phyloP scores from a whole-genome alignment of 2,113 vertebrate species.

The Pseudonaja textilis region DNA sequence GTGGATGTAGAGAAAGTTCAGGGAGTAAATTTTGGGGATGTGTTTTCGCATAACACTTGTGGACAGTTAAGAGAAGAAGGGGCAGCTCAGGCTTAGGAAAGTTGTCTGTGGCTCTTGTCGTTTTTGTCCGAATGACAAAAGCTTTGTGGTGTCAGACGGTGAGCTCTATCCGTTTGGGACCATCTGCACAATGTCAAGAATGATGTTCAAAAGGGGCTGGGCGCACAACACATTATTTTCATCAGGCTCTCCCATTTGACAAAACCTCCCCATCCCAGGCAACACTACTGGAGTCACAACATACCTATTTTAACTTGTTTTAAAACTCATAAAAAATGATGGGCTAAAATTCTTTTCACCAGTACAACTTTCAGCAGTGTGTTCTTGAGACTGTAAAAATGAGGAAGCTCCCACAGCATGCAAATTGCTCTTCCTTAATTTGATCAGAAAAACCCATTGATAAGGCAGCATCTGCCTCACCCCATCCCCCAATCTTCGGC shows the following conservation, averaged over 20 bases:
- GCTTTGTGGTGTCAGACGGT: background rate
- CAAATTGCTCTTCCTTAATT: background rate
- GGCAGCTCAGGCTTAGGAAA: background rate
- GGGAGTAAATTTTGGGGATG: background rate
- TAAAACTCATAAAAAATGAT: background rate
- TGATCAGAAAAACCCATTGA: background rate
- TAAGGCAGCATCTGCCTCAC: background rate
- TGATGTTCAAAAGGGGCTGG: background rate
- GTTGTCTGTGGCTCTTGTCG: background rate
- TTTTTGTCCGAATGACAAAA: background rate
- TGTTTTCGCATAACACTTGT: background rate
- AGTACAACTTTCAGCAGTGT: background rate
- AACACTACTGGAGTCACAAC: background rate
- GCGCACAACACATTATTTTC: background rate
- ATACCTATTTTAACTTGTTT: background rate
- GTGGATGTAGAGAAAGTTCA: background rate
- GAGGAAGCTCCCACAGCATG: background rate
- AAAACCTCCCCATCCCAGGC: background rate
- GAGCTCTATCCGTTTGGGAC: background rate
- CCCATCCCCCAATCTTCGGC: background rate
- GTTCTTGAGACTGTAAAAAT: background rate
- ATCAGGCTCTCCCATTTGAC: background rate
- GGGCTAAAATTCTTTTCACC: background rate
- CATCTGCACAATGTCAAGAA: background rate
- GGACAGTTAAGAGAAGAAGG: background rate